Conservation (phyloP, 2,797 vertebrate genomes). For the Rallus crepitans region DNA sequence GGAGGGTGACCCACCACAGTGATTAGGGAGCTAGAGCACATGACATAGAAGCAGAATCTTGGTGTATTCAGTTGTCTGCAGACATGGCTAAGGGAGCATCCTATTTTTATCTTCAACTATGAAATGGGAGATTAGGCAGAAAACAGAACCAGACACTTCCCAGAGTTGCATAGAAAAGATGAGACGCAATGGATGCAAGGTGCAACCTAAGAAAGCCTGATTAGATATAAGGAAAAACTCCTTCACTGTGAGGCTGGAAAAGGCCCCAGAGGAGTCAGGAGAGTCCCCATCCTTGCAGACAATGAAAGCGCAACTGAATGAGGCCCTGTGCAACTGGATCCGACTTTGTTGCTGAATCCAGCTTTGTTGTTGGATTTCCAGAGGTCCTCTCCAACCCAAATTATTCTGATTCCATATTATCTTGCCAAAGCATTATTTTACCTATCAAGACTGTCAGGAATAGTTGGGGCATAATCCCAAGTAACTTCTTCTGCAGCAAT, state of each 20-base stretch:
- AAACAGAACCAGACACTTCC: background rate
- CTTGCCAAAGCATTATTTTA: slow-evolving; percentile 68
- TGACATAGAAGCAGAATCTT: background rate
- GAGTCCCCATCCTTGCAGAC: background rate
- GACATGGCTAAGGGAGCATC: background rate
- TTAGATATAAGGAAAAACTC: background rate
- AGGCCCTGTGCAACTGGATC: background rate
- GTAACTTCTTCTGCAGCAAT: slow-evolving; percentile 92
- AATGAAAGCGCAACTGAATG: background rate
- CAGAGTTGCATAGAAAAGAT: background rate
- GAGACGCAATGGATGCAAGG: background rate
- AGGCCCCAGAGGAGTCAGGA: background rate
- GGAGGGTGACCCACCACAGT: background rate
- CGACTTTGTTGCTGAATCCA: background rate
- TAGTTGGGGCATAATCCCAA: slow-evolving; percentile 90
- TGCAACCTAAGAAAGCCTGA: background rate
- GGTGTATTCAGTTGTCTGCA: background rate
- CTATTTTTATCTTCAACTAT: background rate
- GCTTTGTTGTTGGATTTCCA: background rate
- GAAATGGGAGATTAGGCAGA: background rate
- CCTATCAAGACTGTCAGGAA: slow-evolving; percentile 83
- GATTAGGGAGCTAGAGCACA: background rate
- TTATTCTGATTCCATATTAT: background rate
- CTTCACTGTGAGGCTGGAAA: background rate
- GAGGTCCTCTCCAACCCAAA: background rate